Conservation (phyloP, 2,888 invertebrate species). For the Cheilosia vulpina region DNA sequence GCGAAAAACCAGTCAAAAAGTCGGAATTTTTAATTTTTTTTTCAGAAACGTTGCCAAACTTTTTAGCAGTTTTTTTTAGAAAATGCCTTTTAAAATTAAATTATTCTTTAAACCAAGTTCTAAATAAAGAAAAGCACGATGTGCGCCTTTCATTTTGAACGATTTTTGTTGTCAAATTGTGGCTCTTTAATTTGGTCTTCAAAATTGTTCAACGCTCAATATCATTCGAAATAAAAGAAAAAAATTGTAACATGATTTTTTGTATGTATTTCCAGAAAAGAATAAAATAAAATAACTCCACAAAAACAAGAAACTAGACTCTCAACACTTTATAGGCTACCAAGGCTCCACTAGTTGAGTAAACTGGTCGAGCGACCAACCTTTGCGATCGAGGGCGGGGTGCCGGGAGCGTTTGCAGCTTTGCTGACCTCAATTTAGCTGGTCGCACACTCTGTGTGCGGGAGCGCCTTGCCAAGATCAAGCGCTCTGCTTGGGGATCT, state of each 20-base stretch:
- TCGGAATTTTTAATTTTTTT: no score
- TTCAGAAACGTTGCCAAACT: no score
- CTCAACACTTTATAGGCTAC: constrained; percentile 48
- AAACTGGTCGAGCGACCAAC: constrained; percentile 55
- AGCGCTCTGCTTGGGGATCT: constrained; percentile 38
- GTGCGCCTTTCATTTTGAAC: no score
- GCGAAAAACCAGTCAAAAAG: no score
- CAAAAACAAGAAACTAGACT: constrained; percentile 7
- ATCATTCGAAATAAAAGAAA: no score
- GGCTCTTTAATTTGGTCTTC: no score
- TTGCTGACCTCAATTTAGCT: constrained; percentile 36
- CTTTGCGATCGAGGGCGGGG: constrained; percentile 29
- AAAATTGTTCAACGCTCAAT: no score
- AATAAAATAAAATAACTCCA: constrained; percentile 24
- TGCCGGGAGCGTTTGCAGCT: constrained; percentile 31
- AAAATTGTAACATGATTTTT: not conserved
- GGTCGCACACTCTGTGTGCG: constrained; percentile 38
- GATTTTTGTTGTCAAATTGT: no score
- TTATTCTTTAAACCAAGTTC: no score
- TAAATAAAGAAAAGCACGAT: no score
- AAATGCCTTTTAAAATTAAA: no score
- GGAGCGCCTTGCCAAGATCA: constrained; percentile 15
- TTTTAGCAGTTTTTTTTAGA: no score
- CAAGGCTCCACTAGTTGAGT: constrained; percentile 46
- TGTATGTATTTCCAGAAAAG: not conserved